These are phyloP conservation scores for Thomomys bottae DNA, from an alignment of 2,113 vertebrate species.

Conservation along the genomic window DNA sequence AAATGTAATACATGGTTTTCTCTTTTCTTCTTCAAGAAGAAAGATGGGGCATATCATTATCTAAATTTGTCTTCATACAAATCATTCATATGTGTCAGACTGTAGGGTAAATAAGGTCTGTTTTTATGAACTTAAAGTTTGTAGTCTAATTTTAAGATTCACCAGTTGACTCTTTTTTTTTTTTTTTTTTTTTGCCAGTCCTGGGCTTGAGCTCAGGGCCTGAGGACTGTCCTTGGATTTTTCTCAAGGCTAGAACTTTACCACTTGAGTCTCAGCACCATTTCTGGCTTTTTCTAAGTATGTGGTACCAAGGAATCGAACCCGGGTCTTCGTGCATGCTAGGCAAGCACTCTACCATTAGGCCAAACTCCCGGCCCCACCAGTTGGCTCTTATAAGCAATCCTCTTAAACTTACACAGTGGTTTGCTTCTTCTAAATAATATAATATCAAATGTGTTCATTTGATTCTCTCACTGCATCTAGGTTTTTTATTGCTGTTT, in stretches of 20 bases:
- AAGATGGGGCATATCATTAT: not conserved
- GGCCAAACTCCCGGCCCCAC: no score
- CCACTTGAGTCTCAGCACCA: no score
- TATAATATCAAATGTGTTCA: not conserved
- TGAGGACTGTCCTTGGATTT: no score
- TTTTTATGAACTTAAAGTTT: not conserved
- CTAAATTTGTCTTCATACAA: not conserved
- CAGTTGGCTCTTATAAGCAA: no score
- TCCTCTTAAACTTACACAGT: not conserved
- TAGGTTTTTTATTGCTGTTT: constrained; percentile 25
- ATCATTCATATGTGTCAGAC: not conserved
- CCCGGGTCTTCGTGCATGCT: no score
- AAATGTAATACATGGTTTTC: constrained; percentile 31
- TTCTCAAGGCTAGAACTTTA: no score
- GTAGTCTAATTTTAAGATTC: not conserved
- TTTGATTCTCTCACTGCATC: not conserved
- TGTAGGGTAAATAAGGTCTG: not conserved
- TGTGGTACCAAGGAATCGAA: no score
- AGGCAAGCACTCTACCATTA: no score
- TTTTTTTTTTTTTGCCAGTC: no score
- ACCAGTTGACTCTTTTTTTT: not conserved
- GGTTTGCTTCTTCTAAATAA: constrained; percentile 2
- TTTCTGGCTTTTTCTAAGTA: no score
- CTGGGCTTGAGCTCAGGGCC: no score
- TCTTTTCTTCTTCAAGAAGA: constrained; percentile 38